Evolutionary conservation across 2,113 vertebrate species (phyloP).

Genomic region (Dromiciops gliroides): DNA sequence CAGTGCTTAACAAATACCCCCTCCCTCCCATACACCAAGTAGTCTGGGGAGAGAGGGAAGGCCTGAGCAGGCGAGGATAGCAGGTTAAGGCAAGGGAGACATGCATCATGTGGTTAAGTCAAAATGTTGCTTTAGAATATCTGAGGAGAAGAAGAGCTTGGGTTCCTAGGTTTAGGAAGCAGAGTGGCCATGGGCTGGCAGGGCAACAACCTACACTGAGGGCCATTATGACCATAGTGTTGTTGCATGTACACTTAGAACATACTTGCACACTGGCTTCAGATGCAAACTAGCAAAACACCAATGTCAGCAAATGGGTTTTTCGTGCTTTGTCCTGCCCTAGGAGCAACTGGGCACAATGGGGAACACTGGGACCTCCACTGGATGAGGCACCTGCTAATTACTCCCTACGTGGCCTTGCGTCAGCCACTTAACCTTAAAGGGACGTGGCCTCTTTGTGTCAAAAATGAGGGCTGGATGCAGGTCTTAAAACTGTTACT

Average conservation of each 20-base stretch:
- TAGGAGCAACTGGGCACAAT: background rate
- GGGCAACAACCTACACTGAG: background rate
- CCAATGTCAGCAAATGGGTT: background rate
- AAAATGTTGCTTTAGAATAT: background rate
- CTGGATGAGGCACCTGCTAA: background rate
- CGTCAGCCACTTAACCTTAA: background rate
- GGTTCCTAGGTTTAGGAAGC: background rate
- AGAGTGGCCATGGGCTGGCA: background rate
- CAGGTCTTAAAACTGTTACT: background rate
- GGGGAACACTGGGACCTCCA: background rate
- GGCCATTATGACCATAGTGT: accelerated
- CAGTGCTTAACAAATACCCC: background rate
- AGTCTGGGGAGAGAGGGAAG: background rate
- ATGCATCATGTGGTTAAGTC: no score
- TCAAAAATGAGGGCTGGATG: background rate
- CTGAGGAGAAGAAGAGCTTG: background rate
- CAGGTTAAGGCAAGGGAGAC: background rate
- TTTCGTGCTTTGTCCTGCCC: background rate
- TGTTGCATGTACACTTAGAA: background rate
- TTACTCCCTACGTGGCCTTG: background rate
- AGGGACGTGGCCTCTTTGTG: background rate
- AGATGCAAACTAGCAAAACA: background rate
- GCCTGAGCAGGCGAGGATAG: background rate
- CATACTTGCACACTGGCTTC: background rate
- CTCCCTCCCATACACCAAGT: background rate